Evolutionary conservation across 2,888 invertebrate species (phyloP).

Genomic region (Azorinus chamasolen): DNA sequence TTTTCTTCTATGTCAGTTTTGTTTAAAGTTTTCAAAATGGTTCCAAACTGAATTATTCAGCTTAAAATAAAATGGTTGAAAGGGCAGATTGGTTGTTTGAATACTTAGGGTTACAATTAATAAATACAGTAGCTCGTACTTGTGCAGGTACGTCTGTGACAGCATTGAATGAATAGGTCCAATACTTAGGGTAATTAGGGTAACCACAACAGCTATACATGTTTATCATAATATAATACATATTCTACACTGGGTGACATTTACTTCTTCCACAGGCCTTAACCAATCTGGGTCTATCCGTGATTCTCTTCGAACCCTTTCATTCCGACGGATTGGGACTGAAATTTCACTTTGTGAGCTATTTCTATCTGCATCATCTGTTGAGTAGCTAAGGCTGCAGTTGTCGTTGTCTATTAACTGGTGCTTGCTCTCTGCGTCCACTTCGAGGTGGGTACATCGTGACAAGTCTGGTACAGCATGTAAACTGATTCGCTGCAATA

Average conservation of each 20-base stretch:
- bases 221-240: slow-evolving; percentile 76
- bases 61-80: no score
- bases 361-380: slow-evolving; percentile 24
- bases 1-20: no score
- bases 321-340: neutral
- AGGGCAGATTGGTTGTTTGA: no score
- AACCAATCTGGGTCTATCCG: neutral
- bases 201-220: no score
- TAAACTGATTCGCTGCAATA: slow-evolving; percentile 81
- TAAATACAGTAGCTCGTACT: no score
- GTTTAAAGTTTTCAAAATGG: no score
- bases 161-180: no score
- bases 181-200: no score
- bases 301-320: slow-evolving; percentile 4
- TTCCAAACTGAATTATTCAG: no score
- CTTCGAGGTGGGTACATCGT: slow-evolving; percentile 66
- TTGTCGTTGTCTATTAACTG: slow-evolving; percentile 41
- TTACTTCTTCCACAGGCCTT: slow-evolving; percentile 71
- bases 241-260: slow-evolving; percentile 80
- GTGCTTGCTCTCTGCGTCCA: slow-evolving; percentile 52
- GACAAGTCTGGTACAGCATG: slow-evolving; percentile 77
- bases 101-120: no score
- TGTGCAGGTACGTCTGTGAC: no score
- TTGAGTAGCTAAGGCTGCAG: slow-evolving; percentile 18
- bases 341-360: slow-evolving; percentile 13